Base-by-base conservation (phyloP, 2,797 vertebrate species). In the Spinus pinus region DNA sequence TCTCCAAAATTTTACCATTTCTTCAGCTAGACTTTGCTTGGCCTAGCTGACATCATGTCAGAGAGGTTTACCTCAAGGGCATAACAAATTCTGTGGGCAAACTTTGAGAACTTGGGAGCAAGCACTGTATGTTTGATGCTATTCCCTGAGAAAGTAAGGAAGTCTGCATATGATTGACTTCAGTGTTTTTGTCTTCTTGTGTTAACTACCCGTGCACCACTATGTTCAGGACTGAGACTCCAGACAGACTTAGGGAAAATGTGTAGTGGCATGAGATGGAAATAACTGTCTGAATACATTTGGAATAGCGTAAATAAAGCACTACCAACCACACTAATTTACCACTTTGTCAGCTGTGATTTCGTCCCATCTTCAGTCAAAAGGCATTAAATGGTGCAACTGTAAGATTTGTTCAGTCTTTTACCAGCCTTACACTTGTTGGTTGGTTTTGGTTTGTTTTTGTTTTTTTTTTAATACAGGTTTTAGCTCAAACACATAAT, bases 401-500 rank as follows among this genome's bases (percentile, higher is more conserved):
- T 67, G 4, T 77, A 94, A 80, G 81, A 80, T 82, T 61, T 89
- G 33, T 39, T 78, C 70, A 62, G 64, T 60, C 51, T 92, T 82
- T 95, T 93, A 92, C 86, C 62, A 83, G 88, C 30, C 14, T 72
- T 41, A 62, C 37, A 39, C 46, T 39, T 77, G 37, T 14, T 44
- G 23, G 23, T 24, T 84, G 50, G 53, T 37, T 74, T 41, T 41
- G 39, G 15, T 19, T 67, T n/a, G 15, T 7, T 54, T 7, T 10
- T 10, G 35, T 24, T 65, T 80, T 90, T 75, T 79, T 13, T 27
- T 54, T 12, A n/a, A 58, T 79, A 54, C 1, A 0, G 56, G 84
- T 95, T 94, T 92, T 92, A 89, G 70, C 85, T 93, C 79, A 93
- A 90, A 91, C 69, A 81, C 75, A 71, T 88, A 94, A 89, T 95